phyloP scores from a whole-genome alignment of 1,140 invertebrate species.

The Schlechtendalia chinensis region DNA sequence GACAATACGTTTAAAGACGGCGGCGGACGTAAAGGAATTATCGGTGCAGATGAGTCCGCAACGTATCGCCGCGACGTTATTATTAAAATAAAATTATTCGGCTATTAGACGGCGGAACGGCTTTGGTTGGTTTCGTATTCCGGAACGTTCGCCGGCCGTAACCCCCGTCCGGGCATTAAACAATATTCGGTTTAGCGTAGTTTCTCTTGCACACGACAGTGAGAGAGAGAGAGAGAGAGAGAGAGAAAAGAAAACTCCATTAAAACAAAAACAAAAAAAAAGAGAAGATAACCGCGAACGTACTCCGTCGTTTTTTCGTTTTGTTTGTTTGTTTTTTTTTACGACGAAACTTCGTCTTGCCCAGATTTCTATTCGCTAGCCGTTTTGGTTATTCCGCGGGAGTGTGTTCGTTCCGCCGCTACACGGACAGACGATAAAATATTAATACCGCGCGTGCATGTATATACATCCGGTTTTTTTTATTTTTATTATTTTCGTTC shows the following conservation, averaged over 20 bases:
- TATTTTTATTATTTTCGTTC: constrained; percentile 10
- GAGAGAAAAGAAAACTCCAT: constrained; percentile 13
- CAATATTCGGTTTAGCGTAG: constrained; percentile 1
- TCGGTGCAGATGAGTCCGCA: constrained; percentile 25
- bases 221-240: neutral
- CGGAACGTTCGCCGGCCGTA: neutral
- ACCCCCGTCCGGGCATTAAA: neutral
- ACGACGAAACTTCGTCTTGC: constrained; percentile 18
- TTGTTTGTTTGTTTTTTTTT: too few species aligned
- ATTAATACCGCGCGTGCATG: constrained; percentile 17
- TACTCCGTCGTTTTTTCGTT: neutral
- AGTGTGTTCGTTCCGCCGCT: neutral
- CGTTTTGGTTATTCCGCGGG: constrained; percentile 22
- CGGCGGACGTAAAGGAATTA: neutral
- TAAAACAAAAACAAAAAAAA: constrained; percentile 10
- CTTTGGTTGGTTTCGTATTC: constrained; percentile 37
- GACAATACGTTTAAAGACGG: too few species aligned
- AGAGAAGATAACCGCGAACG: neutral
- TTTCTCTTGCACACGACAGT: neutral
- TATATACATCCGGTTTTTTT: neutral
- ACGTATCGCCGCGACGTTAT: neutral
- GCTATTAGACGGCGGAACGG: constrained; percentile 14
- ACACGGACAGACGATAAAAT: constrained; percentile 32
- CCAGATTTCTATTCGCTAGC: constrained; percentile 31
- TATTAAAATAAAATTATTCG: constrained; percentile 27